Evolutionary conservation across 2,113 vertebrate species (phyloP).

Genomic region (Bufo bufo): DNA sequence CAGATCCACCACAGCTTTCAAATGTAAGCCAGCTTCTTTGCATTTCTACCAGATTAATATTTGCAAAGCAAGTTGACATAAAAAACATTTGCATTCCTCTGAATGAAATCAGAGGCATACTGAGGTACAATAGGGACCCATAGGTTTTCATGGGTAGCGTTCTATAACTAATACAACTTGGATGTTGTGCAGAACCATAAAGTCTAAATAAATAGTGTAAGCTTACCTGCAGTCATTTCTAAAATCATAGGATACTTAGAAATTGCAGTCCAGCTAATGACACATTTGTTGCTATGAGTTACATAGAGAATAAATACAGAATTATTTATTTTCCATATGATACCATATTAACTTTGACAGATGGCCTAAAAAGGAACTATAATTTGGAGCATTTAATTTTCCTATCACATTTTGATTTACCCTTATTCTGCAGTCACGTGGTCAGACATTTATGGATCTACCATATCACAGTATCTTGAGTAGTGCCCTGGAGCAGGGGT

Average conservation of each 20-base stretch:
- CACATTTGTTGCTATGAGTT: neutral
- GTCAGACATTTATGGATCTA: neutral
- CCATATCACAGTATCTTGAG: neutral
- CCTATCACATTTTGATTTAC: neutral
- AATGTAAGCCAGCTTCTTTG: too few relatives aligned
- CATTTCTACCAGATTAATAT: too few relatives aligned
- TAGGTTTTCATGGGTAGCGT: neutral
- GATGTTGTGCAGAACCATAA: neutral
- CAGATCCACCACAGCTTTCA: too few relatives aligned
- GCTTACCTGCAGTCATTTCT: too few relatives aligned
- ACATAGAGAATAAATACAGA: neutral
- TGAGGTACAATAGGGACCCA: too few relatives aligned
- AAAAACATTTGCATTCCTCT: too few relatives aligned
- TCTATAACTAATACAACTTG: neutral
- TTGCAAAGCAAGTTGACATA: neutral
- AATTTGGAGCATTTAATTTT: neutral
- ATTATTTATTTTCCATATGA: neutral
- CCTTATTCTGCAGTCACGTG: neutral
- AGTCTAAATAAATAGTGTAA: too few relatives aligned
- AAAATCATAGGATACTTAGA: neutral
- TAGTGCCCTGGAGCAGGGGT: too few relatives aligned
- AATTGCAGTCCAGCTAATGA: neutral
- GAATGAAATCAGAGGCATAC: neutral
- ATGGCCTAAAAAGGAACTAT: neutral
- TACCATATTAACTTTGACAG: neutral